These are phyloP conservation scores for Endomychus coccineus DNA, from an alignment of 2,888 invertebrate species.

Conservation along the genomic window DNA sequence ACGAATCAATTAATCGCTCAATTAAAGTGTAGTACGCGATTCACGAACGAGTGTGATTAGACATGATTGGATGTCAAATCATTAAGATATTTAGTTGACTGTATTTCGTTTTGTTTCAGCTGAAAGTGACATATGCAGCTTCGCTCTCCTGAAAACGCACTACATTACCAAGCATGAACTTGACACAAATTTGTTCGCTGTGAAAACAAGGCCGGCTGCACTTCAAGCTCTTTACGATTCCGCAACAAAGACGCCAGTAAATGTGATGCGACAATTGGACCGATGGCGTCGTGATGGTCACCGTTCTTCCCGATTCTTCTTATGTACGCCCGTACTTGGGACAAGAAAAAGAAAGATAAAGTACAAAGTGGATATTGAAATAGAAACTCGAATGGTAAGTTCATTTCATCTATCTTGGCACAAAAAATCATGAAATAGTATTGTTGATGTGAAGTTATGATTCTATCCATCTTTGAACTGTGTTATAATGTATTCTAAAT, in stretches of 20 bases:
- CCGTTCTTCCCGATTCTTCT: constrained; percentile 61
- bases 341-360: constrained; percentile 60
- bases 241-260: constrained; percentile 59
- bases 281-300: constrained; percentile 57
- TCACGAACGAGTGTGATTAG: too few species aligned
- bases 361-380: constrained; percentile 69
- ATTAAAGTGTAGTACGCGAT: too few species aligned
- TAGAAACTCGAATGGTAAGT: constrained; percentile 83
- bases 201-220: constrained; percentile 65
- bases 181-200: constrained; percentile 67
- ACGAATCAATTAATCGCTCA: too few species aligned
- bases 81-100: too few species aligned
- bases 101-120: constrained; percentile 68
- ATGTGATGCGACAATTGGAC: constrained; percentile 60
- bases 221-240: constrained; percentile 72
- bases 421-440: too few species aligned
- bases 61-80: too few species aligned
- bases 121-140: constrained; percentile 84
- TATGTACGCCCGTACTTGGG: constrained; percentile 75
- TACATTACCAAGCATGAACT: constrained; percentile 64
- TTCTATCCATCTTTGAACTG: too few species aligned
- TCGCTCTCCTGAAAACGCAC: constrained; percentile 72
- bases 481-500: too few species aligned
- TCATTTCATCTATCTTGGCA: too few species aligned
- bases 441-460: too few species aligned